A percentile compares a stretch with the other conserved stretches of the same genome.
phyloP scores from a whole-genome alignment of 1,140 invertebrate genomes.

The Euwallacea fornicatus region DNA sequence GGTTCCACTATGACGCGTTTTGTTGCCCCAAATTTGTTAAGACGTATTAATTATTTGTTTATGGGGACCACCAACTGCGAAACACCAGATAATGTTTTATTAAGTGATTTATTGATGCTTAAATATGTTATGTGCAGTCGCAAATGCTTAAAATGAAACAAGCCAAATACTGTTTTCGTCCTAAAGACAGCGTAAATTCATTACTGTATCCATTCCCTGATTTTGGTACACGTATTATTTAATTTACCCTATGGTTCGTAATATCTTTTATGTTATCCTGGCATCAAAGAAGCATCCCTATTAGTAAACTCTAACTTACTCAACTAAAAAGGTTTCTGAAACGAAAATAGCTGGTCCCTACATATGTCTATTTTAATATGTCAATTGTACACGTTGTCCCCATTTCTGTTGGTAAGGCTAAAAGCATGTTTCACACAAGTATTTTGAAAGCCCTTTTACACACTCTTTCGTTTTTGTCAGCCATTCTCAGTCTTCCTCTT shows the following conservation, averaged over 20 bases:
- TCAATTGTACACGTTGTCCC: slow-evolving; percentile 5
- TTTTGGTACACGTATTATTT: slow-evolving; percentile 14
- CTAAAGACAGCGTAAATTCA: background rate
- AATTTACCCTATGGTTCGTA: slow-evolving; percentile 13
- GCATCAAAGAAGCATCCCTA: slow-evolving; percentile 21
- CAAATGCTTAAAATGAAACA: background rate
- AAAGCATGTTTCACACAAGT: slow-evolving; percentile 7
- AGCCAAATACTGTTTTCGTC: background rate
- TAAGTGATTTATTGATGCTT: background rate
- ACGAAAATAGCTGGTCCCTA: slow-evolving; percentile 1
- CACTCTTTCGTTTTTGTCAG: slow-evolving; percentile 3
- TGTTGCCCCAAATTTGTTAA: background rate
- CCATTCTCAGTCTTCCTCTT: background rate
- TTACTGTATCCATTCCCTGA: background rate
- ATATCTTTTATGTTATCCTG: slow-evolving; percentile 21
- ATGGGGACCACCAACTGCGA: background rate
- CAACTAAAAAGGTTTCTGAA: slow-evolving; percentile 17
- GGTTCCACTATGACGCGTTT: background rate
- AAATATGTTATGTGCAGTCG: background rate
- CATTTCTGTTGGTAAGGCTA: slow-evolving; percentile 10
- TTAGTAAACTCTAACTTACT: slow-evolving; percentile 9
- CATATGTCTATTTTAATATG: slow-evolving; percentile 18
- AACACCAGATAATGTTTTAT: background rate
- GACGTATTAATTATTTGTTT: background rate
- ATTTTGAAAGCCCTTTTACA: background rate